Evolutionary conservation across 2,888 invertebrate genomes (phyloP).

Genomic region (Anthophora plumipes): DNA sequence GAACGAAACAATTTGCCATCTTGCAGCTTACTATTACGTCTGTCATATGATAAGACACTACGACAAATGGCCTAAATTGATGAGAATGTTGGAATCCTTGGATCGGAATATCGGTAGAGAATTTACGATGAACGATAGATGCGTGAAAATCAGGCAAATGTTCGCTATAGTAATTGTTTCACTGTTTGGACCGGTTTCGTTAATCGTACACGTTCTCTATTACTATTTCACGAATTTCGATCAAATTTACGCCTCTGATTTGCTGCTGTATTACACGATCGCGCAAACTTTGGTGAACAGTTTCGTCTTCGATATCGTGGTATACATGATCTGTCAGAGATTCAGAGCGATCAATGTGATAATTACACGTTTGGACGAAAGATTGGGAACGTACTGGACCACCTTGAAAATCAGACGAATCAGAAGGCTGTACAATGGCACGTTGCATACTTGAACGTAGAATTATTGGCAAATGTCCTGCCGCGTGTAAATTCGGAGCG

Average conservation of each 20-base stretch:
- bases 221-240: slow-evolving; percentile 73
- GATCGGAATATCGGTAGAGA: slow-evolving; percentile 70
- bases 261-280: slow-evolving; percentile 77
- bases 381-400: slow-evolving; percentile 59
- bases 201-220: slow-evolving; percentile 73
- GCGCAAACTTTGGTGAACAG: slow-evolving; percentile 73
- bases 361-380: slow-evolving; percentile 66
- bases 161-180: slow-evolving; percentile 62
- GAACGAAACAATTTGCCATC: slow-evolving; percentile 74
- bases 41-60: slow-evolving; percentile 71
- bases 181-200: slow-evolving; percentile 70
- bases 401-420: slow-evolving; percentile 72
- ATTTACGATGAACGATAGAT: slow-evolving; percentile 55
- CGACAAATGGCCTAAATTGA: slow-evolving; percentile 74
- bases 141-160: slow-evolving; percentile 61
- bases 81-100: slow-evolving; percentile 66
- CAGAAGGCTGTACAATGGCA: slow-evolving; percentile 74
- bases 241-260: slow-evolving; percentile 76
- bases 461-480: not conserved
- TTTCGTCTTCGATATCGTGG: slow-evolving; percentile 74
- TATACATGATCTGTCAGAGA: slow-evolving; percentile 69
- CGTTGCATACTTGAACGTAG: not conserved
- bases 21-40: slow-evolving; percentile 77
- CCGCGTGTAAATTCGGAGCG: not conserved
- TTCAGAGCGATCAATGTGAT: slow-evolving; percentile 71